These are phyloP conservation scores for Lampris incognitus DNA, from an alignment of 2,113 vertebrate species.

Conservation along the genomic window DNA sequence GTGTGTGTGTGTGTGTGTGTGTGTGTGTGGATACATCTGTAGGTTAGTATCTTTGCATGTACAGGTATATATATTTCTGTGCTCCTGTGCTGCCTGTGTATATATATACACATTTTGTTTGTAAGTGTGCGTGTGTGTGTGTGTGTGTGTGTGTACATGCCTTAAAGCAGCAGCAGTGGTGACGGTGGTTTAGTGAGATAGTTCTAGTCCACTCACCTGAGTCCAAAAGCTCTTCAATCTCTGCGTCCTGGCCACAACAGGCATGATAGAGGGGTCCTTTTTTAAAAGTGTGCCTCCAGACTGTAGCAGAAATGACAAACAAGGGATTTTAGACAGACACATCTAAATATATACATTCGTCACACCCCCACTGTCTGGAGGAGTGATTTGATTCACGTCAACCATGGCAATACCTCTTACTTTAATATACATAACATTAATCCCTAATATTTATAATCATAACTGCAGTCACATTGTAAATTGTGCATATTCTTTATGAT, in stretches of 20 bases:
- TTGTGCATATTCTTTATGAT: too few species aligned
- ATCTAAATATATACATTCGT: neutral
- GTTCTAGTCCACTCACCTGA: constrained; percentile 48
- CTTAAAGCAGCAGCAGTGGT: neutral
- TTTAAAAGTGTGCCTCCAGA: too few species aligned
- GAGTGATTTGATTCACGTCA: neutral
- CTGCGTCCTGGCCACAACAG: too few species aligned
- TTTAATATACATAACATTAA: neutral
- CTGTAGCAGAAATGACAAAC: too few species aligned
- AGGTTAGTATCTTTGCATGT: neutral
- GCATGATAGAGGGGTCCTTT: too few species aligned
- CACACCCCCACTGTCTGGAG: neutral
- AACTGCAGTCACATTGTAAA: neutral
- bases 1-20: constrained; percentile 9
- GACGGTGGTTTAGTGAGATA: constrained; percentile 44
- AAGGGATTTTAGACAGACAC: too few species aligned
- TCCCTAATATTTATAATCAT: neutral
- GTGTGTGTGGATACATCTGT: neutral
- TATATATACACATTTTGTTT: too few species aligned
- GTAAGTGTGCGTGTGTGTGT: neutral
- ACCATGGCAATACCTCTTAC: neutral
- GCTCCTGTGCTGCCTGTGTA: too few species aligned
- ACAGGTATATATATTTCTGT: too few species aligned
- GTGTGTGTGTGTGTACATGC: constrained; percentile 8
- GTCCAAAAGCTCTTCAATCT: neutral